Evolutionary conservation across 2,888 invertebrate genomes (phyloP).

Genomic region (Stictocephala bisonia): DNA sequence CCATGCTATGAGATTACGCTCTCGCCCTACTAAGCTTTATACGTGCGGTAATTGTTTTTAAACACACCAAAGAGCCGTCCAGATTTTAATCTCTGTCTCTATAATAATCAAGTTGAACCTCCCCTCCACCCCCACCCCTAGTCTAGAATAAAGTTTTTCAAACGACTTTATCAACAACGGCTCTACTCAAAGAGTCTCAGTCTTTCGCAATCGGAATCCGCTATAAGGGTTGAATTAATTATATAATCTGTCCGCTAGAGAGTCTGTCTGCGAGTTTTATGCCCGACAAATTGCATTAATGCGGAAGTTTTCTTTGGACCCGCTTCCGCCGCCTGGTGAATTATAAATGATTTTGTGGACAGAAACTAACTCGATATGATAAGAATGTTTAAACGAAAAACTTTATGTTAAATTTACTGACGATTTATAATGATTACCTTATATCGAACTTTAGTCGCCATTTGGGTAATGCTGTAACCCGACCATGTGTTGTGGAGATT

Average conservation of each 20-base stretch:
- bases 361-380: neutral
- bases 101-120: no score
- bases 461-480: no score
- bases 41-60: no score
- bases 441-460: no score
- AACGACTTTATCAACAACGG: conserved; percentile 39
- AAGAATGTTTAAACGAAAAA: no score
- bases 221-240: conserved; percentile 25
- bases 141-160: conserved; percentile 35
- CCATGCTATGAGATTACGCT: no score
- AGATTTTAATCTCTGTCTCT: no score
- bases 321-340: conserved; percentile 21
- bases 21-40: no score
- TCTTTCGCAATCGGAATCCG: conserved; percentile 25
- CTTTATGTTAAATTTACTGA: no score
- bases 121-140: neutral
- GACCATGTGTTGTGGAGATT: no score
- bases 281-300: conserved; percentile 34
- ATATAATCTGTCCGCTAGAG: conserved; percentile 25
- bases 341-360: conserved; percentile 23
- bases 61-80: no score
- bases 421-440: no score
- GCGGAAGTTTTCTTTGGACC: conserved; percentile 35
- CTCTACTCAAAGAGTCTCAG: conserved; percentile 35
- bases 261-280: conserved; percentile 30